Base-by-base conservation (phyloP, 2,113 vertebrate species). In the Centropristis striata region DNA sequence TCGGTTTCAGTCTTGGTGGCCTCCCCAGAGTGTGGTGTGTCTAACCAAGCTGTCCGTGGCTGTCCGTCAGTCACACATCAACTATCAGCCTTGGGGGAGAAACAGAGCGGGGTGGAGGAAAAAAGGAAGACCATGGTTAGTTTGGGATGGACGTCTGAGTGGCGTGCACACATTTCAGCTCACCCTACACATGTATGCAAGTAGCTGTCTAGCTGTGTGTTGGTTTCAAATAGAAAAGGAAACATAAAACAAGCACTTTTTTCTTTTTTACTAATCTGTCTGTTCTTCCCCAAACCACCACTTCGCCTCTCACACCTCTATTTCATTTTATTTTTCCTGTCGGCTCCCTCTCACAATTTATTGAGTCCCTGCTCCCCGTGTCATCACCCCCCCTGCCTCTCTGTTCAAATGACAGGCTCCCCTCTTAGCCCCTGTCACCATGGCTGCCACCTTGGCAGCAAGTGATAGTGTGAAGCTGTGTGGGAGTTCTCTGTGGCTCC, bases 1-100 rank as follows among this genome's bases (percentile, higher is more conserved):
- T 68, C 46, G 2, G 60, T 86, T 68, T 82, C 73, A 61, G 70
- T 78, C 73, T 65, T 71, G 86, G 72, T 87, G 83, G 83, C 78
- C 73, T 93, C 91, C 87, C 90, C 68, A 59, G 89, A 92, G 88
- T 81, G 76, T 49, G 76, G 83, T 89, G 87, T 89, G 90, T 90
- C 87, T 86, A 86, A 91, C 90, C 86, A 71, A 84, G 84, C 90
- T 92, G 90, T 91, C 90, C 80, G 36, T 67, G 69, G 83, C 92
- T 90, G 91, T 90, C 92, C 76, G 87, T 93, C 92, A 92, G 85
- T 92, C 90, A 85, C 92, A 88, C 75, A 65, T 92, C 92, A 92
- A 78, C 85, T 86, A 80, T 65, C 27, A 67, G 85, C 75, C 90
- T 81, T 87, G 37, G 51, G 83, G 84, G 86, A 77, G 68, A 61